Percentiles rank a stretch among this genome's conserved stretches.
phyloP scores from a whole-genome alignment of 2,888 invertebrate species.

The Drosophila mayaguana region DNA sequence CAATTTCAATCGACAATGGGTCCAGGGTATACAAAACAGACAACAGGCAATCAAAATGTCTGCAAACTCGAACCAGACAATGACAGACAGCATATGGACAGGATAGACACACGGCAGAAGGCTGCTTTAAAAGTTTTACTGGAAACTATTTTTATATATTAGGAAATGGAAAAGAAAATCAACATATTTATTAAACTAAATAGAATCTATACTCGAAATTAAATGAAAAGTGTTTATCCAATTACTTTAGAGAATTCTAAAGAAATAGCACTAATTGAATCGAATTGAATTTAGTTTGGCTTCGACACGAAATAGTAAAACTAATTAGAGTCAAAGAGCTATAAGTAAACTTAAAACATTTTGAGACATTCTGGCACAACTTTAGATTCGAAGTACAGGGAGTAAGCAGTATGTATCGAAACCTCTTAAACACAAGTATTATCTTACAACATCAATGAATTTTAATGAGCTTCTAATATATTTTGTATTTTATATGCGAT shows the following conservation, averaged over 20 bases:
- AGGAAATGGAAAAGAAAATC: neutral
- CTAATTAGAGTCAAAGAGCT: neutral
- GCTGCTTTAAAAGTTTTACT: slow-evolving; percentile 19
- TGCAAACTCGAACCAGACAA: slow-evolving; percentile 53
- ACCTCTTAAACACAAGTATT: no score
- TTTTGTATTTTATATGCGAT: neutral
- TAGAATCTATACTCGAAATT: neutral
- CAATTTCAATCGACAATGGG: neutral
- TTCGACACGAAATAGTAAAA: neutral
- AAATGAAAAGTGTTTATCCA: neutral
- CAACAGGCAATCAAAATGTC: slow-evolving; percentile 73
- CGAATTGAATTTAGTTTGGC: neutral
- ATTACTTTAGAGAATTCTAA: neutral
- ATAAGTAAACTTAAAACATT: neutral
- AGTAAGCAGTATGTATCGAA: no score
- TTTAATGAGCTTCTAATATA: no score
- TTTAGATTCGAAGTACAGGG: neutral
- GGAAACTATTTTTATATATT: neutral
- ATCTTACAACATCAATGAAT: no score
- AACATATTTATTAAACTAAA: neutral
- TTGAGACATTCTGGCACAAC: neutral
- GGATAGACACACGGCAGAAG: slow-evolving; percentile 45
- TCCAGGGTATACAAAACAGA: slow-evolving; percentile 27
- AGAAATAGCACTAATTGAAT: neutral
- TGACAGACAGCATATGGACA: slow-evolving; percentile 68